Conservation (phyloP, 2,797 vertebrate species). For the Sebastes oblongus region DNA sequence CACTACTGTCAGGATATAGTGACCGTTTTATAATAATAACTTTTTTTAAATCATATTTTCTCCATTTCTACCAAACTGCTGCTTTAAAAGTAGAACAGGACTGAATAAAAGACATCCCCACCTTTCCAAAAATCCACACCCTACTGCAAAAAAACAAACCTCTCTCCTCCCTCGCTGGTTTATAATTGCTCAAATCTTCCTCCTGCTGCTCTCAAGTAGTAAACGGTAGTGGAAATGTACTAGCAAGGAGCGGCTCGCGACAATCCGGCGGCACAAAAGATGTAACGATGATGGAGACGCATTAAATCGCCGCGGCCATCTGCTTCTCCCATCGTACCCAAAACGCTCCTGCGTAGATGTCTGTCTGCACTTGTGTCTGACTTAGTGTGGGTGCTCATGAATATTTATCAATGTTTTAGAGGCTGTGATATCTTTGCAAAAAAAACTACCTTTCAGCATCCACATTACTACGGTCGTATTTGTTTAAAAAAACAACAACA, state of each 20-base stretch:
- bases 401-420: constrained; percentile 27
- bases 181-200: constrained; percentile 23
- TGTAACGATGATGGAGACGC: constrained; percentile 48
- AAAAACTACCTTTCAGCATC: background rate
- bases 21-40: fast-evolving
- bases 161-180: constrained; percentile 1
- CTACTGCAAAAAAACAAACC: background rate
- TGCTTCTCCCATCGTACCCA: constrained; percentile 17
- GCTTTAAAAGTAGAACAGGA: background rate
- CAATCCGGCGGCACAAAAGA: constrained; percentile 27
- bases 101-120: background rate
- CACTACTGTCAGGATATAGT: too few relatives aligned
- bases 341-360: constrained; percentile 1
- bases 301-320: constrained; percentile 42
- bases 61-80: background rate
- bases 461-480: background rate
- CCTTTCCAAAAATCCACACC: background rate
- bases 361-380: background rate
- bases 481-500: background rate
- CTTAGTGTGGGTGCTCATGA: constrained; percentile 17
- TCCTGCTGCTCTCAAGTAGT: constrained; percentile 9
- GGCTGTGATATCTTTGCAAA: background rate
- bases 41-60: too few relatives aligned
- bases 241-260: background rate
- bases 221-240: constrained; percentile 19